A percentile compares a stretch with the other conserved stretches of the same genome.
These are phyloP conservation scores for Myiozetetes cayanensis DNA, from an alignment of 2,113 vertebrate species.

Conservation along the genomic window DNA sequence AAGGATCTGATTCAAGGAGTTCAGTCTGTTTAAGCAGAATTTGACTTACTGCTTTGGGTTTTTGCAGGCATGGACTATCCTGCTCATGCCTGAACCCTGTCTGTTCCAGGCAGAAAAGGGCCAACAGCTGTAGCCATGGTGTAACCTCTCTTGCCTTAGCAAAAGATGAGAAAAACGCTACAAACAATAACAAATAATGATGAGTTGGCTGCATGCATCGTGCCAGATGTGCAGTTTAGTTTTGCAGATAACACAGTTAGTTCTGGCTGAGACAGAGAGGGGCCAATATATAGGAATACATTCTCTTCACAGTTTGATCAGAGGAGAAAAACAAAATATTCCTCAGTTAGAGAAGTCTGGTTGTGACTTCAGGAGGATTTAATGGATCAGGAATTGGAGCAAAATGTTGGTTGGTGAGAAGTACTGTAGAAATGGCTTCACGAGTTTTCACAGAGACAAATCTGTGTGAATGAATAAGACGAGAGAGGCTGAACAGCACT, in stretches of 20 bases:
- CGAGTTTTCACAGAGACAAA: background rate
- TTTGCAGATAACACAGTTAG: background rate
- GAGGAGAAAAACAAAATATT: background rate
- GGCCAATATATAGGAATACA: background rate
- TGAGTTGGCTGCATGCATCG: background rate
- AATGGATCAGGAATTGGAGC: background rate
- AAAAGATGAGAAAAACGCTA: background rate
- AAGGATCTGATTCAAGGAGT: background rate
- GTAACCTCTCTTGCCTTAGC: background rate
- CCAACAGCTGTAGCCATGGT: fast-evolving
- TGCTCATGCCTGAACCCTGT: background rate
- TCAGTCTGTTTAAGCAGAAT: background rate
- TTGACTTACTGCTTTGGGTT: background rate
- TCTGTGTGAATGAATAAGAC: background rate
- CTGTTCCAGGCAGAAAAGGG: background rate
- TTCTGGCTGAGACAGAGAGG: background rate
- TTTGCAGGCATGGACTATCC: fast-evolving
- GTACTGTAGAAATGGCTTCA: background rate
- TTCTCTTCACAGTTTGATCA: background rate
- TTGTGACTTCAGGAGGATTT: background rate
- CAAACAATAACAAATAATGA: background rate
- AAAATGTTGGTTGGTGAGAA: background rate
- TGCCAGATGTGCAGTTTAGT: fast-evolving
- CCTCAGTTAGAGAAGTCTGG: background rate
- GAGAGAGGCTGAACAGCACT: background rate